These are phyloP conservation scores for Pollenia angustigena DNA, from an alignment of 2,888 invertebrate genomes.

Conservation along the genomic window DNA sequence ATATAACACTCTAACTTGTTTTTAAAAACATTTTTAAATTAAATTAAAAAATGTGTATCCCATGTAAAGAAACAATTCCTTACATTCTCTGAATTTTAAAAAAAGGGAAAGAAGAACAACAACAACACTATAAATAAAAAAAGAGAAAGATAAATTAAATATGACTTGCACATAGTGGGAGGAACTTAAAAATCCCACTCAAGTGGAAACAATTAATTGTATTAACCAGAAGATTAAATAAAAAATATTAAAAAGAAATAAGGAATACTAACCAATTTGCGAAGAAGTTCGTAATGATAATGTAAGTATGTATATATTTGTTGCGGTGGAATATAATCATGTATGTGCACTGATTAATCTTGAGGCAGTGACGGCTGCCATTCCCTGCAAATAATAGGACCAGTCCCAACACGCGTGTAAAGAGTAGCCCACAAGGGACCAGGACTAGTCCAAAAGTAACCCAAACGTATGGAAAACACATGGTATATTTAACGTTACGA, in stretches of 20 bases:
- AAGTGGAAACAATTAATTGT: slow-evolving; percentile 4
- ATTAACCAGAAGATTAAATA: not conserved
- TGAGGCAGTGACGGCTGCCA: no score
- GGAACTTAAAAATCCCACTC: slow-evolving; percentile 3
- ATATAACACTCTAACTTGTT: no score
- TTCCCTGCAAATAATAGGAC: no score
- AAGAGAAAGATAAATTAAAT: not conserved
- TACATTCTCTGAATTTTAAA: not conserved
- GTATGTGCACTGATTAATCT: no score
- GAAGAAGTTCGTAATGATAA: not conserved
- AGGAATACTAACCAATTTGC: not conserved
- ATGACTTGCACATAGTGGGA: not conserved
- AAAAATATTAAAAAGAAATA: not conserved
- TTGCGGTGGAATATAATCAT: no score
- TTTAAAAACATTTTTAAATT: no score
- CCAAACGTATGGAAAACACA: no score
- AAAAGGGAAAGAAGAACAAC: not conserved
- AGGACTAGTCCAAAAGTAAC: no score
- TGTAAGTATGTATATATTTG: not conserved
- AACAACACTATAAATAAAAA: not conserved
- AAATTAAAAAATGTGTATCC: no score
- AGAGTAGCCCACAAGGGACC: no score
- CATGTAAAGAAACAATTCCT: not conserved
- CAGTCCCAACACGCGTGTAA: no score
- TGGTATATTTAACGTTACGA: no score